Evolutionary conservation across 23 tunicate genomes (phyloP), one percentile per base, ranked within the genome.

Genomic region (Trididemnum clinides): DNA sequence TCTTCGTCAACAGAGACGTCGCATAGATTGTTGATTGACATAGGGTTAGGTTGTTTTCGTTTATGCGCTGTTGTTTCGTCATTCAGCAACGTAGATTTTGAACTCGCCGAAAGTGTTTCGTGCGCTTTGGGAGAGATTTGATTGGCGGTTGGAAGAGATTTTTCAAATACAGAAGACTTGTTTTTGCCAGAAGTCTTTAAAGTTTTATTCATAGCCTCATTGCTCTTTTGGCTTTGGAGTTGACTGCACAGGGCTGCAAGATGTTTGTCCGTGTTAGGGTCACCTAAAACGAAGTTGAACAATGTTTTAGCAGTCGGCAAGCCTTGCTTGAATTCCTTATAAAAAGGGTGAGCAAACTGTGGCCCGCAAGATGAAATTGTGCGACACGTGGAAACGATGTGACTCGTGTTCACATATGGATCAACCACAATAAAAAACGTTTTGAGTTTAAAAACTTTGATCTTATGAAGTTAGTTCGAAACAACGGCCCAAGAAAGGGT

Each of bases 241-340:
- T 84, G 87, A 39, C 80, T 84, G 32, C 63, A 89, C 26, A 89
- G 18, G 0, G 87, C 83, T 18, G 93, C 93, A 32, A 89, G 84
- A 28, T 85, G 34, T 0, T 59, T 71, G 28, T 62, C 57, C 18
- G 59, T 66, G 34, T 69, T 83, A 21, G 87, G 64, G 26, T 83
- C 78, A 22, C 34, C 85, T 78, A 38, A 78, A 78, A 54, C 37
- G 15, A 71, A 71, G n/a, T 6, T 19, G 5, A 62, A 12, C 69
- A 62, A n/a, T 62, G 15, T 7, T 44, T 44, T 44, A 15, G 12
- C 12, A 44, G 12, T 44, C 10, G 54, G 10, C 54, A 7, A 44
- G 54, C 54, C 10, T 44, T 44, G n/a, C n/a, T n/a, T n/a, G n/a
- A n/a, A n/a, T n/a, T n/a, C n/a, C n/a, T n/a, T n/a, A n/a, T n/a